Evolutionary conservation across 2,797 vertebrate genomes (phyloP).

Genomic region (Eulemur rubriventer): DNA sequence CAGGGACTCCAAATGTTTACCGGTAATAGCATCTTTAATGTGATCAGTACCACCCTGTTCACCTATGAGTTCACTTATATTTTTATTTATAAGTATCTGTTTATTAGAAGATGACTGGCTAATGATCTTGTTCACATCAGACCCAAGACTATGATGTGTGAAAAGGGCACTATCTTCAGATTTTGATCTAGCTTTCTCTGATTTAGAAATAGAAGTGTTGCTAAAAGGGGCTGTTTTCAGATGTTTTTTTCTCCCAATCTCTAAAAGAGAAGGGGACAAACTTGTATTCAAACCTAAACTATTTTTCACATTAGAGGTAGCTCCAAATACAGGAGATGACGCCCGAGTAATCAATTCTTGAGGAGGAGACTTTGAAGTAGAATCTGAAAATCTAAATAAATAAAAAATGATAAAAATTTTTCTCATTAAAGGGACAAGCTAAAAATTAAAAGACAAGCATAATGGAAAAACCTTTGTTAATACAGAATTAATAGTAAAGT

Average conservation of each 20-base stretch:
- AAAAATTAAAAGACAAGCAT: constrained; percentile 31
- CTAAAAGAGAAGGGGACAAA: constrained; percentile 86
- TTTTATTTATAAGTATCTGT: constrained; percentile 81
- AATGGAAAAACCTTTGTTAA: constrained; percentile 7
- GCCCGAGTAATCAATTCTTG: constrained; percentile 78
- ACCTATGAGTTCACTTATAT: constrained; percentile 67
- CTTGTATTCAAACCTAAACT: constrained; percentile 80
- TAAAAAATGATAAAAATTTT: constrained; percentile 50
- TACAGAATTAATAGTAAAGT: not conserved
- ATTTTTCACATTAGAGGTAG: constrained; percentile 81
- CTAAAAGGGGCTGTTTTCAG: constrained; percentile 80
- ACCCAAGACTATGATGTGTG: constrained; percentile 78
- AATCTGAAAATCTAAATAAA: constrained; percentile 84
- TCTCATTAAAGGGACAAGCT: not conserved
- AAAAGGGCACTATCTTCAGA: constrained; percentile 83
- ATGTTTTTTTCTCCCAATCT: constrained; percentile 76
- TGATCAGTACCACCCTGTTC: constrained; percentile 62
- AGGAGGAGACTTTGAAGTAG: constrained; percentile 75
- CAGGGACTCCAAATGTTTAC: constrained; percentile 55
- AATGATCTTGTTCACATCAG: constrained; percentile 79
- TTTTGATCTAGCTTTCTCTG: constrained; percentile 85
- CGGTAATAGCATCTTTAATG: constrained; percentile 62
- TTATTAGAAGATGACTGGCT: constrained; percentile 78
- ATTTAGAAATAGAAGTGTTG: constrained; percentile 75
- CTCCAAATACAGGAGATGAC: constrained; percentile 86